These are phyloP conservation scores for Steromphala cineraria DNA, from an alignment of 2,888 invertebrate species.

Conservation along the genomic window DNA sequence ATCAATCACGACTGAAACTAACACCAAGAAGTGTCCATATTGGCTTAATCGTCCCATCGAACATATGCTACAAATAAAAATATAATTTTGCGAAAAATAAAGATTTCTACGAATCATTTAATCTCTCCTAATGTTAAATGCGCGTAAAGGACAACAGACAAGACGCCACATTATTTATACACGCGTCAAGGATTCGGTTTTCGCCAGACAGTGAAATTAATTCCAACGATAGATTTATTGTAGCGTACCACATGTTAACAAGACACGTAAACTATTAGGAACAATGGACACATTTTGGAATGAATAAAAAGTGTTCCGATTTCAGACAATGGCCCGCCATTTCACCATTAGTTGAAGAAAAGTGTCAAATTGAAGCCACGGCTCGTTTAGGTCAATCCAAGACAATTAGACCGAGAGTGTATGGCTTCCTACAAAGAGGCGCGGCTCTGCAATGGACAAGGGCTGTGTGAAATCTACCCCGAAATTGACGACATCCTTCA, in stretches of 20 bases:
- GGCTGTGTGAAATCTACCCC: neutral
- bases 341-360: neutral
- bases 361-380: neutral
- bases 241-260: neutral
- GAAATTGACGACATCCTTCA: neutral
- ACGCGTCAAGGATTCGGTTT: neutral
- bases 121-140: neutral
- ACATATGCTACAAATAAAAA: too few species aligned
- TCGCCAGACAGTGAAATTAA: neutral
- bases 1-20: too few species aligned
- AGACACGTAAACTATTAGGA: neutral
- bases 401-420: neutral
- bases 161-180: neutral
- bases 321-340: conserved; percentile 7
- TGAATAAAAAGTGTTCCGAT: neutral
- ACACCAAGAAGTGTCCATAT: too few species aligned
- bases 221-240: conserved; percentile 5
- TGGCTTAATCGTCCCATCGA: too few species aligned
- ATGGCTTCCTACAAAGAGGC: neutral
- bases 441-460: neutral
- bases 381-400: neutral
- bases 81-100: too few species aligned
- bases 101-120: neutral
- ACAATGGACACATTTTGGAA: neutral
- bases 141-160: neutral